Conservation (phyloP, 2,113 vertebrate genomes). For the Nothocercus julius region DNA sequence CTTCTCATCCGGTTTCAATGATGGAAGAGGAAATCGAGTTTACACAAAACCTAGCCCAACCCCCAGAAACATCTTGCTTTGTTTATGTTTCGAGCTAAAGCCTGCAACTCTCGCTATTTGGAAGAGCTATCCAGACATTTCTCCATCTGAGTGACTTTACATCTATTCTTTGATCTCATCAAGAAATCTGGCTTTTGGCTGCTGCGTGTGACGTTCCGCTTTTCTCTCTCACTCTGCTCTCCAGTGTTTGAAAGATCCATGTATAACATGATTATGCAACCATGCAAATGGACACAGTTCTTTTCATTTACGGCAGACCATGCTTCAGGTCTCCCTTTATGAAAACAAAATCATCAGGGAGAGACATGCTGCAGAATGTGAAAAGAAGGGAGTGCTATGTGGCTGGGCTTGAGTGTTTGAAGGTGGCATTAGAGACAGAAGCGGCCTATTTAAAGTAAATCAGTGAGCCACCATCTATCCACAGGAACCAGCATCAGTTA, state of each 20-base stretch:
- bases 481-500: constrained; percentile 46
- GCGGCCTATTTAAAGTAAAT: constrained; percentile 45
- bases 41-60: constrained; percentile 61
- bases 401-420: neutral
- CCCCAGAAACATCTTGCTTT: constrained; percentile 65
- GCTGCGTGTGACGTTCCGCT: constrained; percentile 1
- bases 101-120: neutral
- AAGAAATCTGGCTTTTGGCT: constrained; percentile 53
- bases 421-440: constrained; percentile 27
- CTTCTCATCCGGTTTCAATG: constrained; percentile 57
- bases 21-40: constrained; percentile 66
- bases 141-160: constrained; percentile 59
- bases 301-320: constrained; percentile 43
- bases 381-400: neutral
- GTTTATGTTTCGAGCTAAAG: constrained; percentile 59
- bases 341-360: constrained; percentile 8
- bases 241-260: constrained; percentile 41
- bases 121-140: constrained; percentile 54
- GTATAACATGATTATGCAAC: constrained; percentile 67
- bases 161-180: constrained; percentile 55
- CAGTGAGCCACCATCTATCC: constrained; percentile 42
- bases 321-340: neutral
- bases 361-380: neutral
- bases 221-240: constrained; percentile 3
- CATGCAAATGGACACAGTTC: constrained; percentile 62